Conservation (phyloP, 2,888 invertebrate species). For the Amphipoea oculea region DNA sequence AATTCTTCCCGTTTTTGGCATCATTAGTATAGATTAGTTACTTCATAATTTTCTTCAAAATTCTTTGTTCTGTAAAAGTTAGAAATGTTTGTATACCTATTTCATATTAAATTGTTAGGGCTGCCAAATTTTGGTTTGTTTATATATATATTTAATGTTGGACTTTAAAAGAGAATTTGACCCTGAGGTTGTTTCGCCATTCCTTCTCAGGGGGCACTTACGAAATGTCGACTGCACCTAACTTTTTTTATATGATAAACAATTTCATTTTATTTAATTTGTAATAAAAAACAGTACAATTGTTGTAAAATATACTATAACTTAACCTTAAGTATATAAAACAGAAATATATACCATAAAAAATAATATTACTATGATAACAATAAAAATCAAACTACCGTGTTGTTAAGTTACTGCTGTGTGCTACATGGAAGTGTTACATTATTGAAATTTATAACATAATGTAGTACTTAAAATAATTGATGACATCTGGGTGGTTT, state of each 20-base stretch:
- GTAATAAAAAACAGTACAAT: background rate
- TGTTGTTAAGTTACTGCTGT: conserved; percentile 8
- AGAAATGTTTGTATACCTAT: no score
- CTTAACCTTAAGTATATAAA: background rate
- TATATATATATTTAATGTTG: no score
- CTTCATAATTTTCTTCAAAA: no score
- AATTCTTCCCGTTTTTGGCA: no score
- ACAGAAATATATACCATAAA: background rate
- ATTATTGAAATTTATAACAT: conserved; percentile 24
- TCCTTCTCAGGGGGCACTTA: background rate
- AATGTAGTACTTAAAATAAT: conserved; percentile 32
- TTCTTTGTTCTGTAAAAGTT: no score
- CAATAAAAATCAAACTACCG: conserved; percentile 17
- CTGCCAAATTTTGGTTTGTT: no score
- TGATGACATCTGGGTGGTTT: conserved; percentile 25
- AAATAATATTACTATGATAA: conserved; percentile 7
- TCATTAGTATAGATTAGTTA: no score
- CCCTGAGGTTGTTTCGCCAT: no score
- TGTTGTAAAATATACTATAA: background rate
- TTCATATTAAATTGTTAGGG: no score
- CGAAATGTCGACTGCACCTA: background rate
- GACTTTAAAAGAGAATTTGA: no score
- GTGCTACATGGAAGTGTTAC: conserved; percentile 27
- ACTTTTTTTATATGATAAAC: background rate
- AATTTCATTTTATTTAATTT: background rate